Evolutionary conservation across 2,113 vertebrate species (phyloP).

Genomic region (Eclectus roratus): DNA sequence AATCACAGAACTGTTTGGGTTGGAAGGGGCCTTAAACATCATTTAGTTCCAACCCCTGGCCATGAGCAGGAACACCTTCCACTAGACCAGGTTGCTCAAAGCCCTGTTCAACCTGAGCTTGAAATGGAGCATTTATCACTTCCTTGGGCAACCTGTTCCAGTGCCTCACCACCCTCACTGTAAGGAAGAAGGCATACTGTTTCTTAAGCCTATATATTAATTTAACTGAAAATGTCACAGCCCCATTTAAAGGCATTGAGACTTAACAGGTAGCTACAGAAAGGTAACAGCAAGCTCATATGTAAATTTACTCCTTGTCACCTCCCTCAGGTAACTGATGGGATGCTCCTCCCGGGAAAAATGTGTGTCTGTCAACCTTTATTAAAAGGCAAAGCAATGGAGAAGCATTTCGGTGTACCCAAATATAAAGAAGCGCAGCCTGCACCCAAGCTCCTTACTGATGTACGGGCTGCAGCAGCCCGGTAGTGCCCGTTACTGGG

Average conservation of each 20-base stretch:
- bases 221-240: not conserved
- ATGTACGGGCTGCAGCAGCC: accelerated
- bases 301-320: accelerated
- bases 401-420: accelerated
- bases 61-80: not conserved
- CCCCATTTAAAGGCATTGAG: accelerated
- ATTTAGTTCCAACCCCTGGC: not conserved
- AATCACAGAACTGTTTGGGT: not conserved
- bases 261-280: accelerated
- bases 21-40: not conserved
- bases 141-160: not conserved
- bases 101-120: not conserved
- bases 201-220: not conserved
- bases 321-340: accelerated
- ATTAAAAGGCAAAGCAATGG: accelerated
- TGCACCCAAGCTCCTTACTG: accelerated
- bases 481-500: accelerated
- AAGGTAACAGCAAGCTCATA: accelerated
- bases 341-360: not conserved
- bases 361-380: too few species aligned
- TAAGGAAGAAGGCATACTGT: not conserved
- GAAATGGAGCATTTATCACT: not conserved
- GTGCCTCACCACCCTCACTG: not conserved
- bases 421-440: accelerated
- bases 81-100: not conserved